Conservation (phyloP, 2,113 vertebrate genomes). For the Gymnobelideus leadbeateri region DNA sequence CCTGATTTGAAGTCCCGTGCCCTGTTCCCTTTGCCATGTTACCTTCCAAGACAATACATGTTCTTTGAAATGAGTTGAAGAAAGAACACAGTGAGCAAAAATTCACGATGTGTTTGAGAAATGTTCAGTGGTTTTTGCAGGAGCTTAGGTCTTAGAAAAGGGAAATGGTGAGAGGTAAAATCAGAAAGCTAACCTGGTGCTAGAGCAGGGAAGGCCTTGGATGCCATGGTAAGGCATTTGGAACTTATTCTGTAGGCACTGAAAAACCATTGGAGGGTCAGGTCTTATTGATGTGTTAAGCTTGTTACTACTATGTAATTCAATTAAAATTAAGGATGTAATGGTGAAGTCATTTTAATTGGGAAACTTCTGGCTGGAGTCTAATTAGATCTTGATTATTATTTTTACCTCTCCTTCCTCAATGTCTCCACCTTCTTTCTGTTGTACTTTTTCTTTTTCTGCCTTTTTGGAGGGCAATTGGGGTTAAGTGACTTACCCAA, state of each 20-base stretch:
- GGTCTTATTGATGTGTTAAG: background rate
- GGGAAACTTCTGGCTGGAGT: constrained; percentile 15
- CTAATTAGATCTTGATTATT: constrained; percentile 13
- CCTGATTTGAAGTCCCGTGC: background rate
- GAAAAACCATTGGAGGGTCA: background rate
- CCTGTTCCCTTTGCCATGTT: background rate
- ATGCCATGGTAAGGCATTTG: background rate
- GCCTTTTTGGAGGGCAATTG: background rate
- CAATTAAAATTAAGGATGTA: constrained; percentile 1
- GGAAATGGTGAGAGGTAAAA: background rate
- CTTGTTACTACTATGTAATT: background rate
- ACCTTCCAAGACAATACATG: background rate
- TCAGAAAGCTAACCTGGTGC: background rate
- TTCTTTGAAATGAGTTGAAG: background rate
- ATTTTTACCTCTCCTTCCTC: background rate
- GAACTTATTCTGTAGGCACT: background rate
- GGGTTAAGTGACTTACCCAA: too few species aligned
- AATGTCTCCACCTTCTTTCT: background rate
- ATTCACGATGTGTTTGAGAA: background rate
- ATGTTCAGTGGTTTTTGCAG: background rate
- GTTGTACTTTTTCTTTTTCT: background rate
- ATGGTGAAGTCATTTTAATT: background rate
- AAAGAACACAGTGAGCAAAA: background rate
- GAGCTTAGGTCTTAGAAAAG: background rate
- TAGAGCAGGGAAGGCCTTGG: background rate